Base-by-base conservation (phyloP, 2,888 invertebrate species). In the Pristionchus arcanus region DNA sequence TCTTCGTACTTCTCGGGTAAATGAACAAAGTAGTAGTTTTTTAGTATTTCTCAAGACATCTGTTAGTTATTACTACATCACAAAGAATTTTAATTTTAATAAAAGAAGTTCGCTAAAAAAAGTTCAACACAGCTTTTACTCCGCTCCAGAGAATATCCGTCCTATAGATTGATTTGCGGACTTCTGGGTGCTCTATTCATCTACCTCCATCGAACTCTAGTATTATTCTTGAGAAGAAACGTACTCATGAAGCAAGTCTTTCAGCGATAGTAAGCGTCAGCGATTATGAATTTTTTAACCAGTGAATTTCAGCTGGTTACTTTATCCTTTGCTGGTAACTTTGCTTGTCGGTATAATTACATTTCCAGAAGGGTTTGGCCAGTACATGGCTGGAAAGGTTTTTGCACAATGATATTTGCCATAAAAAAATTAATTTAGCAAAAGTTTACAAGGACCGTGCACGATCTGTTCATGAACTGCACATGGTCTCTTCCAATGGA, bases 271-370 rank as follows among this genome's bases (percentile, higher is more conserved):
- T 94, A n/a, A 89, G 93, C 68, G 28, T 34, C 37, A 49, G 42
- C 42, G 21, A 0, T 83, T 28, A 31, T 28, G 2, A 37, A 34
- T 28, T 21, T 19, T 13, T 37, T 34, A n/a, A n/a, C 11, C 4
- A 16, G 55, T 28, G 31, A 31, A 55, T 71, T 95, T 90, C 96
- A 98, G 98, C 95, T 98, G 98, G 85, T 98, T 98, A 96, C 96
- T 99, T 91, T 99, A 99, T 96, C 99, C 99, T 0, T 11, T 88
- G 15, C 31, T 88, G 37, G 74, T 88, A 25, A 37, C 87, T 31
- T 19, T 74, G 15, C 31, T 74, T 21, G 87, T 88, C 37, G 87
- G 63, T 21, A 74, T 71, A 28, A 28, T 88, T 11, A 88, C 87
- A 16, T 88, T 74, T 31, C 87, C 87, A 5, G 74, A 88, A 34